Percentiles rank a stretch among this genome's conserved stretches.
Conservation (phyloP, 2,113 vertebrate species). For the Calidris pygmaea region DNA sequence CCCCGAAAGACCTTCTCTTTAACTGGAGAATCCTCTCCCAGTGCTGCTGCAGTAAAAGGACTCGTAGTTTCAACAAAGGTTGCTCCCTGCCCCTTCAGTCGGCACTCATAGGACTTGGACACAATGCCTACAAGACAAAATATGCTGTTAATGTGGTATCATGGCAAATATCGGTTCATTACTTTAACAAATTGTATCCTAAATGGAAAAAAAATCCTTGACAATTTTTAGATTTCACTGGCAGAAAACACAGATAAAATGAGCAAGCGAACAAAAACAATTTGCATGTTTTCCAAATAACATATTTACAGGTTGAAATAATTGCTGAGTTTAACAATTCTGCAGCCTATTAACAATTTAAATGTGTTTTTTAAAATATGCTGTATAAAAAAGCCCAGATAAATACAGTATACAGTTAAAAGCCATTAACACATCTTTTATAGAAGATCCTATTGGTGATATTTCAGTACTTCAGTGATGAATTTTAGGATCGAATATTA, state of each 20-base stretch:
- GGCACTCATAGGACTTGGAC: constrained; percentile 97
- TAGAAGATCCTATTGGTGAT: not conserved
- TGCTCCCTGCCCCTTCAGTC: constrained; percentile 94
- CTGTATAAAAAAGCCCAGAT: not conserved
- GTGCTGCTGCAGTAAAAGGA: constrained; percentile 70
- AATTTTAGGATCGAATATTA: not conserved
- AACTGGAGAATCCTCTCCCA: constrained; percentile 69
- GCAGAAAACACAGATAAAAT: constrained; percentile 43
- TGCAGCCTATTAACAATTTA: constrained; percentile 53
- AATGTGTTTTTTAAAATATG: constrained; percentile 20
- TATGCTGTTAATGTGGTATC: not conserved
- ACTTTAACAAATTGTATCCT: not conserved
- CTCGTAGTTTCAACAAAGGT: constrained; percentile 88
- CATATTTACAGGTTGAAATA: constrained; percentile 55
- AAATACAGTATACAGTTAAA: constrained; percentile 37
- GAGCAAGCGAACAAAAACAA: constrained; percentile 3
- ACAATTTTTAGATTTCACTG: constrained; percentile 24
- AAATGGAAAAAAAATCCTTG: not conserved
- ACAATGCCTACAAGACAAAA: constrained; percentile 87
- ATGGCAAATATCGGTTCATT: not conserved
- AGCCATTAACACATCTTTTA: not conserved
- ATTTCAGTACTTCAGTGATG: constrained; percentile 1
- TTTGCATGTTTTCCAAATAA: constrained; percentile 54
- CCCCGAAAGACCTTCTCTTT: constrained; percentile 54
- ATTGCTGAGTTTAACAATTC: constrained; percentile 48